Conservation (phyloP, 1,140 invertebrate genomes). For the Carposina sasakii region DNA sequence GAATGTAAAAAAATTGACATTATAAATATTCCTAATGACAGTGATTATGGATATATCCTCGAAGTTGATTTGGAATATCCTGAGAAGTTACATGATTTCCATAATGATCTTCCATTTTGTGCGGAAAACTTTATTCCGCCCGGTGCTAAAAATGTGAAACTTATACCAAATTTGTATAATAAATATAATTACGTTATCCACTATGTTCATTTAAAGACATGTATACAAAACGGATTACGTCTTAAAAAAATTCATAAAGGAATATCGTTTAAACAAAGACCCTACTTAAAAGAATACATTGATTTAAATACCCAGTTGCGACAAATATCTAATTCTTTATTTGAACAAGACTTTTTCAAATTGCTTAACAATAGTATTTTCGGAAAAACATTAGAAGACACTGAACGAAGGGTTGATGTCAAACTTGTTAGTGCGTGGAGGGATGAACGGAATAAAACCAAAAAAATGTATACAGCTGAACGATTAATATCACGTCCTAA, state of each 20-base stretch:
- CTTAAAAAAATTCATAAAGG: constrained; percentile 53
- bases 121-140: constrained; percentile 28
- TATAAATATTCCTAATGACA: constrained; percentile 27
- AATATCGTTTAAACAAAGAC: constrained; percentile 49
- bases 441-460: constrained; percentile 12
- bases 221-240: constrained; percentile 40
- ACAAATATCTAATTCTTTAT: constrained; percentile 40
- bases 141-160: constrained; percentile 23
- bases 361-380: constrained; percentile 60
- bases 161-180: constrained; percentile 31
- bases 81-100: constrained; percentile 51
- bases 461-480: constrained; percentile 10
- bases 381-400: constrained; percentile 67
- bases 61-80: constrained; percentile 43
- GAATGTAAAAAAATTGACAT: constrained; percentile 31
- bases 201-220: constrained; percentile 47
- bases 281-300: constrained; percentile 49
- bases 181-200: constrained; percentile 58
- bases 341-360: constrained; percentile 68
- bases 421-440: background rate
- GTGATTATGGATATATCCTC: constrained; percentile 49
- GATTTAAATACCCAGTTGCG: constrained; percentile 32
- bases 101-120: constrained; percentile 55
- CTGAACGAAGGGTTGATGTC: constrained; percentile 16
- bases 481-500: constrained; percentile 29